Evolutionary conservation across 2,113 vertebrate species (phyloP), one percentile per base, ranked within the genome.

Genomic region (Danionella cerebrum): DNA sequence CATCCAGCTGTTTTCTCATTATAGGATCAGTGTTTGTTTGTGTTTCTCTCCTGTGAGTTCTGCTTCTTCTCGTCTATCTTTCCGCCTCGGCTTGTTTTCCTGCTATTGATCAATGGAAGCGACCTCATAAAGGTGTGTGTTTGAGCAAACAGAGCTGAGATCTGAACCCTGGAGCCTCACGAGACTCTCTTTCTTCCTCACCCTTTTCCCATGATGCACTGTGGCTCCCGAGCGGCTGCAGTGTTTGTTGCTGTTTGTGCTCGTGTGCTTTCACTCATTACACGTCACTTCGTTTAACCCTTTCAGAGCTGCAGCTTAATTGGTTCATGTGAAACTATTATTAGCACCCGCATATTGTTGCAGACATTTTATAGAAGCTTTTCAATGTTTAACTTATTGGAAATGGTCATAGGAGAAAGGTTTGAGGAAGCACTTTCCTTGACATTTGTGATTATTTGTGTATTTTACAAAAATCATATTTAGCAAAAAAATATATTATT

Each of bases 81-180:
- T 33, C 5, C 9, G 29, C n/a, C 33, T 33, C 25, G 31, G 29
- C 25, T 16, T 24, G 42, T 48, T 64, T 22, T 64, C 44, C 41
- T 47, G 5, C 5, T 35, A 64, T 64, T 36, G 60, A 64, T 64
- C 27, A 9, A 19, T 64, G 60, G 60, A 64, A 64, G 29, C 29
- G 10, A 31, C 18, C 60, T 64, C 19, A 64, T 64, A 64, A 64
- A 14, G 44, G 18, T 48, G 60, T 36, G 42, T 5, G 27, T 38
- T 31, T 29, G 57, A 27, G 24, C 57, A 57, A 57, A 38, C 53
- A 38, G 9, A n/a, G 3, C 29, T 24, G 44, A 35, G 11, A 3
- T 35, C 24, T 22, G 11, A 48, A 24, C 41, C 19, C 3, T 11
- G 33, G 59, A 47, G 8, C 16, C 52, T 36, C 52, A 35, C 14